Base-by-base conservation (phyloP, 35 echinoderm and acorn worm genomes). In the Lytechinus variegatus region DNA sequence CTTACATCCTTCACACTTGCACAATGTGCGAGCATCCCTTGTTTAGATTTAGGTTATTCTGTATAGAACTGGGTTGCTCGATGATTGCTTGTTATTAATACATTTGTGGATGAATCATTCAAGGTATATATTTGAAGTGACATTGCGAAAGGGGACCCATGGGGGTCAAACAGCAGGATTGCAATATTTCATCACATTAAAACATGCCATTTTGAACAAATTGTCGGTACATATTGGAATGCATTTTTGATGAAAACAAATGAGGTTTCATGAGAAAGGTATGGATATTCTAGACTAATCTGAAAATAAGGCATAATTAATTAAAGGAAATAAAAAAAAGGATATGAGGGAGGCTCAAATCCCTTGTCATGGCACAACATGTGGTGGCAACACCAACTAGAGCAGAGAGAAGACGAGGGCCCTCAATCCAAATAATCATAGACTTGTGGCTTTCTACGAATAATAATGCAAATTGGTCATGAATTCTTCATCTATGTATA, bases 21-120 rank as follows among this genome's bases (percentile, higher is more conserved):
- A 44, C 33, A 44, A 44, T 44, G 33, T 44, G 33, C 66, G 66
- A 0, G 66, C n/a, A 79, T n/a, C 66, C 14, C 19, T 79, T 79
- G 66, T 79, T 79, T 79, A 79, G 24, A 79, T 79, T 14, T 79
- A 24, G 66, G 66, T 79, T 79, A 79, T 79, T 7, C 12, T 79
- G 19, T 79, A 79, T 79, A 79, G 66, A 79, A 24, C 66, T 79
- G 66, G 66, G 66, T 79, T 79, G 66, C 19, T 79, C 5, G 66
- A 79, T 79, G 66, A 79, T 79, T 79, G 66, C 66, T 24, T 79
- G 66, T 79, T 79, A 79, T 79, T 79, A 79, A 79, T 79, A 79
- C 66, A 79, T 79, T 79, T 79, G 66, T 79, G 5, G 66, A 79
- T 79, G 66, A 79, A 79, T 79, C n/a, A 79, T 79, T 79, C 66